Evolutionary conservation across 2,888 invertebrate species (phyloP).

Genomic region (Idaea straminata): DNA sequence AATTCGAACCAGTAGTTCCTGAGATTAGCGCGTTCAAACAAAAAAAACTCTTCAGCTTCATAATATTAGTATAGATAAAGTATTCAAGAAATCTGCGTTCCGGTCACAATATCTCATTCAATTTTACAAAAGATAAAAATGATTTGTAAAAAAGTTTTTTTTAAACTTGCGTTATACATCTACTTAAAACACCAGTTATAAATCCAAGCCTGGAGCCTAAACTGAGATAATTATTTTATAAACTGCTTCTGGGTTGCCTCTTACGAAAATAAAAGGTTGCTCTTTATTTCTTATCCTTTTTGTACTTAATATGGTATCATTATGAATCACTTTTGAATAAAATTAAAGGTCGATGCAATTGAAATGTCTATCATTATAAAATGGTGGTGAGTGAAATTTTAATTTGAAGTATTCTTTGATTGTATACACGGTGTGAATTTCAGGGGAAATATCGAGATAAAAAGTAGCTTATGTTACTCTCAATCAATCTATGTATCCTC

Average conservation of each 20-base stretch:
- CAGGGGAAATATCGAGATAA: too few relatives aligned
- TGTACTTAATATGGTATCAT: conserved; percentile 1
- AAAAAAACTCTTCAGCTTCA: too few relatives aligned
- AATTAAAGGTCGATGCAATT: background rate
- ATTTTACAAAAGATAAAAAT: background rate
- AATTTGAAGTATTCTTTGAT: too few relatives aligned
- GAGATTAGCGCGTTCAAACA: too few relatives aligned
- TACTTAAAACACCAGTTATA: background rate
- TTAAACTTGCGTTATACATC: background rate
- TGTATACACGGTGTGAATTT: too few relatives aligned
- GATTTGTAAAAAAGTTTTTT: background rate
- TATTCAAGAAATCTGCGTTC: background rate
- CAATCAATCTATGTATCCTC: too few relatives aligned
- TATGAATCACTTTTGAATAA: background rate
- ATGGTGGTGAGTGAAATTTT: too few relatives aligned
- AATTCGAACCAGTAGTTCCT: too few relatives aligned
- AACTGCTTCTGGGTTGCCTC: background rate
- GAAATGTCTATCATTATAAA: too few relatives aligned
- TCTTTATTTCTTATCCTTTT: background rate
- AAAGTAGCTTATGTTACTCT: too few relatives aligned
- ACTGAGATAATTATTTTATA: background rate
- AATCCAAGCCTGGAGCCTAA: background rate
- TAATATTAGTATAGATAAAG: background rate
- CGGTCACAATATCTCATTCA: background rate
- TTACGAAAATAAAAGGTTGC: background rate